Percentiles rank a stretch among this genome's conserved stretches.
Conservation (phyloP, 2,888 invertebrate species). For the Trichopria drosophilae region DNA sequence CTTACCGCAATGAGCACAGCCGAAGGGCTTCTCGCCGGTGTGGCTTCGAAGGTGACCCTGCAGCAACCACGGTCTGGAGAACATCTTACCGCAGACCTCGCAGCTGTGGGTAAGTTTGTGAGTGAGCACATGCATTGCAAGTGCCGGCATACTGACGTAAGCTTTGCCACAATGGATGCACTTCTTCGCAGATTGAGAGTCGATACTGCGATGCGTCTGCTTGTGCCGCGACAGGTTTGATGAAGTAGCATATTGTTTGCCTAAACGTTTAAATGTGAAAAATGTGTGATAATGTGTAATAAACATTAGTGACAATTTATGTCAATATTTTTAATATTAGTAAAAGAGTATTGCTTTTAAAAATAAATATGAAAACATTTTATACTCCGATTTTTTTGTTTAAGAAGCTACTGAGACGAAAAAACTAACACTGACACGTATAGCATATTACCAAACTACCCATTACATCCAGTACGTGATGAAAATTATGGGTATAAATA, state of each 20-base stretch:
- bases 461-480: no score
- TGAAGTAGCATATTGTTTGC: conserved; percentile 89
- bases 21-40: conserved; percentile 92
- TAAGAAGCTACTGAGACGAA: no score
- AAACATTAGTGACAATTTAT: no score
- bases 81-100: conserved; percentile 90
- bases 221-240: conserved; percentile 88
- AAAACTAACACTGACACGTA: no score
- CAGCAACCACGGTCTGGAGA: conserved; percentile 94
- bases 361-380: no score
- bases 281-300: no score
- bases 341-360: no score
- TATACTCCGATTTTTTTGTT: no score
- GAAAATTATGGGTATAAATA: no score
- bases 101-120: conserved; percentile 94
- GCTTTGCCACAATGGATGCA: conserved; percentile 95
- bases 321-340: no score
- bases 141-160: conserved; percentile 98
- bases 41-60: conserved; percentile 88
- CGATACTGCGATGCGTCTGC: conserved; percentile 84
- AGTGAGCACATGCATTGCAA: conserved; percentile 91
- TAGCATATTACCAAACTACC: no score
- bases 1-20: conserved; percentile 91
- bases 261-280: no score
- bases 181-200: conserved; percentile 91